Evolutionary conservation across 1,140 invertebrate genomes (phyloP).

Genomic region (Dinoponera quadriceps): DNA sequence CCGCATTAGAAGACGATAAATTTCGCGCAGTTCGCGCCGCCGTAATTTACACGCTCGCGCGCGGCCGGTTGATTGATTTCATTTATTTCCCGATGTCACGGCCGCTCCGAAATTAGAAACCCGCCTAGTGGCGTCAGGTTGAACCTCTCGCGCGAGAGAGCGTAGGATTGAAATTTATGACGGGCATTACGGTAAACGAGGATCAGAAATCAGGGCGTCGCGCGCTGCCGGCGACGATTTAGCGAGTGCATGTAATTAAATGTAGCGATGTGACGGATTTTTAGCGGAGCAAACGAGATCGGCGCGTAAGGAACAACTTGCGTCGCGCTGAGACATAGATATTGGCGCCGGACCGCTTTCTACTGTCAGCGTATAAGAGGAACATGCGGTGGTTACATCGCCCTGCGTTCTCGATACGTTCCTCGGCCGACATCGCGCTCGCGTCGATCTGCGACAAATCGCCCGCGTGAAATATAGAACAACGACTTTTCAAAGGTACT

Average conservation of each 20-base stretch:
- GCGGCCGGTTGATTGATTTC: conserved; percentile 51
- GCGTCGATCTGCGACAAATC: neutral
- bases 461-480: neutral
- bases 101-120: conserved; percentile 44
- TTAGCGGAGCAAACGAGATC: neutral
- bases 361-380: no score
- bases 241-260: neutral
- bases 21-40: conserved; percentile 24
- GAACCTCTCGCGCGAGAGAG: neutral
- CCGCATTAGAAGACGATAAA: conserved; percentile 44
- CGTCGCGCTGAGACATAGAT: neutral
- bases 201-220: conserved; percentile 5
- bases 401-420: neutral
- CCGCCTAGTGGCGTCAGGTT: neutral
- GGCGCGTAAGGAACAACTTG: neutral
- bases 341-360: neutral
- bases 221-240: conserved; percentile 4
- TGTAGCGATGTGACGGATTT: conserved; percentile 15
- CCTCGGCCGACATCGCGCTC: neutral
- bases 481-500: neutral
- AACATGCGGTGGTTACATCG: neutral
- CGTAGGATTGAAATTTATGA: conserved; percentile 41
- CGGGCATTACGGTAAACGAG: conserved; percentile 2
- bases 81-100: conserved; percentile 34
- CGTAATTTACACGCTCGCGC: conserved; percentile 49